Evolutionary conservation across 2,888 invertebrate genomes (phyloP).

Genomic region (Helicoverpa assulta): DNA sequence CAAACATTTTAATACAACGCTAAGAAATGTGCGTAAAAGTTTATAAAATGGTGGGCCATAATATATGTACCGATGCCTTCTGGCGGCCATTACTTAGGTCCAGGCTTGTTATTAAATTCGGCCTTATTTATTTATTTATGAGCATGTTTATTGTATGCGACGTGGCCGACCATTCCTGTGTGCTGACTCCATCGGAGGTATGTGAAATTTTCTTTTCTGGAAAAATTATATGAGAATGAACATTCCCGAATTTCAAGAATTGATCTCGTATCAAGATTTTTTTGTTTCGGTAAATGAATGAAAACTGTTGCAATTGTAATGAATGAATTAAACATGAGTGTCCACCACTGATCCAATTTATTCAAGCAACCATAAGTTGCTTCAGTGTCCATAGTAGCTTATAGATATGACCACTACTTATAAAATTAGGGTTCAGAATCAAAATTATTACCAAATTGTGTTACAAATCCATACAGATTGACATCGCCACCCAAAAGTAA

Average conservation of each 20-base stretch:
- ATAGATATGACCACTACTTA: background rate
- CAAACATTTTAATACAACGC: slow-evolving; percentile 86
- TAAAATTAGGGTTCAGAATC: background rate
- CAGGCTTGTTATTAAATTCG: slow-evolving; percentile 88
- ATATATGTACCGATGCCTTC: slow-evolving; percentile 88
- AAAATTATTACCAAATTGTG: background rate
- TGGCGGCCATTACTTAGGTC: slow-evolving; percentile 87
- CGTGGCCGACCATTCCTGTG: slow-evolving; percentile 50
- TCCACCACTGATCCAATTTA: too few species aligned
- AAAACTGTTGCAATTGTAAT: too few species aligned
- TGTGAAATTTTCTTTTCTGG: slow-evolving; percentile 29
- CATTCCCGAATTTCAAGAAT: background rate
- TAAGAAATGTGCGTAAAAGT: slow-evolving; percentile 88
- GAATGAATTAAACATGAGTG: too few species aligned
- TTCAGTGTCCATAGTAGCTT: background rate
- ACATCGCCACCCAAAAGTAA: slow-evolving; percentile 42
- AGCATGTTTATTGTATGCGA: slow-evolving; percentile 77
- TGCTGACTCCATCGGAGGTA: slow-evolving; percentile 3
- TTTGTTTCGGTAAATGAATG: too few species aligned
- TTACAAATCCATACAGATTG: slow-evolving; percentile 25
- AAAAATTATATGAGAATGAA: background rate
- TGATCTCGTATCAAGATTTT: too few species aligned
- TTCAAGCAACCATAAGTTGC: too few species aligned
- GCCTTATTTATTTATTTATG: slow-evolving; percentile 89
- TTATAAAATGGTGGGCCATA: slow-evolving; percentile 82